Evolutionary conservation across 2,113 vertebrate genomes (phyloP), one percentile per base, ranked within the genome.

Genomic region (Phycodurus eques): DNA sequence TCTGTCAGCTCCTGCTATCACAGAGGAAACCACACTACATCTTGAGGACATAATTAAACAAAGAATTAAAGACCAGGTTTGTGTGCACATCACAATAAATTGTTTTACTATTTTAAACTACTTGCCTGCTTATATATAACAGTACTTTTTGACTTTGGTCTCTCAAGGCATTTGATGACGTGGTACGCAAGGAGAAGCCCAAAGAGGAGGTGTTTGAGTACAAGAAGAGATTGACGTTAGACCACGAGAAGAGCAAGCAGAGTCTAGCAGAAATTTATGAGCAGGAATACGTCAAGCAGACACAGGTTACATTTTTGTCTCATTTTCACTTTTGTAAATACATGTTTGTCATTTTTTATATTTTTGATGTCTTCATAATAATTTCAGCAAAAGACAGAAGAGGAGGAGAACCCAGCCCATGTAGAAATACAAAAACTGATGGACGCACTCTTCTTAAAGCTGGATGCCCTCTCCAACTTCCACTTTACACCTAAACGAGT

Each of bases 21-120:
- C 98, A 0, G 98, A 98, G 75, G 97, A 98, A 88, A 98, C 94
- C 33, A 99, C 97, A 5, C 84, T 98, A 54, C 91, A 95, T 68
- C 93, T 99, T 8, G 97, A 99, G 86, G 97, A 99, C 72, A 90
- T 98, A 43, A 99, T 99, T 83, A 98, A 96, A 87, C 96, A 98
- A 88, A 95, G 98, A 88, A 98, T 99, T 86, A 92, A 94, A 92
- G 97, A 99, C 83, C 94, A 96, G 95, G 98, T 98, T 65, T 77
- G 81, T 88, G 8, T 15, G 20, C 15, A 42, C 39, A 12, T 31
- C 6, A 33, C 39, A 68, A 3, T 44, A 49, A 63, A 10, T 9
- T 68, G 1, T 62, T n/a, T 67, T 57, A 53, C 6, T 11, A 7
- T 51, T 12, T 1, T 43, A 0, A 9, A 2, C 0, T 66, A 33